phyloP scores from a whole-genome alignment of 1,140 invertebrate species.

The Caerostris darwini region DNA sequence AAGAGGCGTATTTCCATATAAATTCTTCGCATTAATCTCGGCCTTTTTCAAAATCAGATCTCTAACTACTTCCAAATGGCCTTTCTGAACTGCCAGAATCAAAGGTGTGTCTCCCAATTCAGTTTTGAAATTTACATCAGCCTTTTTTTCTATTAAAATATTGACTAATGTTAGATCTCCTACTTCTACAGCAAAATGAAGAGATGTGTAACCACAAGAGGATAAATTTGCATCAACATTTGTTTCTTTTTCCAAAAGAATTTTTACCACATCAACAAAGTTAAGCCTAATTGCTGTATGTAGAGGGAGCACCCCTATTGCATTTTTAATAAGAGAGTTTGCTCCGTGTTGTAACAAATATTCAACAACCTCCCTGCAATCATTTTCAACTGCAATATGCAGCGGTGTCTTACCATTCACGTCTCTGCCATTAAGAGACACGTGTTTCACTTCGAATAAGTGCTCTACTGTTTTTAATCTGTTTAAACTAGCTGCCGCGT shows the following conservation, averaged over 20 bases:
- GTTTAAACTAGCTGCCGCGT: not conserved
- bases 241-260: not conserved
- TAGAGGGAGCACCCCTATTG: not conserved
- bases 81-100: conserved; percentile 80
- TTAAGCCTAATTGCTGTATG: not conserved
- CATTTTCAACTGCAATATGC: not conserved
- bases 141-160: not conserved
- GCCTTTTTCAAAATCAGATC: not conserved
- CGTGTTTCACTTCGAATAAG: not conserved
- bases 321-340: not conserved
- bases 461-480: not conserved
- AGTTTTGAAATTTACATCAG: not conserved
- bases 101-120: conserved; percentile 78
- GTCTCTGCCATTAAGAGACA: not conserved
- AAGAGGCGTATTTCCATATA: conserved; percentile 76
- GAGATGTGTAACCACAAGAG: not conserved
- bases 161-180: not conserved
- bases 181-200: not conserved
- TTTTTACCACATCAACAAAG: not conserved
- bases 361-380: not conserved
- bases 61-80: conserved; percentile 79
- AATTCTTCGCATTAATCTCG: not conserved
- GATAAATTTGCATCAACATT: not conserved
- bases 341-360: not conserved
- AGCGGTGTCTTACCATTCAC: not conserved